Evolutionary conservation across 2,113 vertebrate genomes (phyloP).

Genomic region (Cephalopholis sonnerati): DNA sequence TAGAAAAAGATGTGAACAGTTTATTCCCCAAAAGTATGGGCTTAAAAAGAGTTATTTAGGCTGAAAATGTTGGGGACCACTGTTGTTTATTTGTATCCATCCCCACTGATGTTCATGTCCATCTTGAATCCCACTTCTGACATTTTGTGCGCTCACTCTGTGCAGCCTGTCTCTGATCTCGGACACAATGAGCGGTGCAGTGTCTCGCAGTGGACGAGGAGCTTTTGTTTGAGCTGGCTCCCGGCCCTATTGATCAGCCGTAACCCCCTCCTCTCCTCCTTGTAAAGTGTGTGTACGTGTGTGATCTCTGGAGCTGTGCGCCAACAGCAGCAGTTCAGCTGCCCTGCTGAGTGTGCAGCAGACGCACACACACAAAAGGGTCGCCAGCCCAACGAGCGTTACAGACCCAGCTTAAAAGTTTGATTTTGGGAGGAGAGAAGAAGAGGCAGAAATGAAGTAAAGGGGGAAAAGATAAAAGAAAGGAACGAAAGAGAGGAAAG

Average conservation of each 20-base stretch:
- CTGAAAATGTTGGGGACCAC: not conserved
- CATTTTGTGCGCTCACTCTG: slow-evolving; percentile 23
- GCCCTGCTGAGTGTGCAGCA: slow-evolving; percentile 55
- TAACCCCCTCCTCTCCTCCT: slow-evolving; percentile 31
- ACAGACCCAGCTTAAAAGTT: slow-evolving; percentile 34
- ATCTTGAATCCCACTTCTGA: slow-evolving; percentile 33
- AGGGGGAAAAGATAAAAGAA: slow-evolving; percentile 29
- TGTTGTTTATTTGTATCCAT: not conserved
- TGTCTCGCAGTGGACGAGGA: slow-evolving; percentile 54
- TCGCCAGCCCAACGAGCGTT: not conserved
- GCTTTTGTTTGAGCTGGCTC: slow-evolving; percentile 73
- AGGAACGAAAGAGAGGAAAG: slow-evolving; percentile 28
- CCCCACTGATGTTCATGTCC: not conserved
- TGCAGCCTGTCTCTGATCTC: slow-evolving; percentile 64
- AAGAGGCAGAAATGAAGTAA: not conserved
- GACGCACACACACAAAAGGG: slow-evolving; percentile 48
- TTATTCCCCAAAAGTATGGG: not conserved
- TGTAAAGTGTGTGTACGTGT: slow-evolving; percentile 65
- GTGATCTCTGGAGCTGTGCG: slow-evolving; percentile 66
- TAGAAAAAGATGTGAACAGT: not conserved
- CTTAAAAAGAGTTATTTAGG: not conserved
- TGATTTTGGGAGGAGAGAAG: not conserved
- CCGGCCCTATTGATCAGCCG: slow-evolving; percentile 75
- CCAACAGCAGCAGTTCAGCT: slow-evolving; percentile 56
- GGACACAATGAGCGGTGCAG: slow-evolving; percentile 64